Evolutionary conservation across 2,888 invertebrate species (phyloP).

Genomic region (Mayetiola destructor): DNA sequence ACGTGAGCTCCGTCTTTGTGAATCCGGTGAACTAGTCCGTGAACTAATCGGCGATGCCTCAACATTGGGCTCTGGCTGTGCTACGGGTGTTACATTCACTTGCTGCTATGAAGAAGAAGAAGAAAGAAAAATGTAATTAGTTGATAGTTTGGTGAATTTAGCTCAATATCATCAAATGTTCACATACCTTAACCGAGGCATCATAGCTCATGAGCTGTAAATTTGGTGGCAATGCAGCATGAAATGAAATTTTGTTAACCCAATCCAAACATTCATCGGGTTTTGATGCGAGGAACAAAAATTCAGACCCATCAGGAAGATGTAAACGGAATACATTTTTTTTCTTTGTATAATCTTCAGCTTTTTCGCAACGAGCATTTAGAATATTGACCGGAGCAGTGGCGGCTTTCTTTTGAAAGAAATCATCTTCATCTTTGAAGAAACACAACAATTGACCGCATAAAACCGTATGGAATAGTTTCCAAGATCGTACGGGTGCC

Average conservation of each 20-base stretch:
- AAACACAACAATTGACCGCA: conserved; percentile 95
- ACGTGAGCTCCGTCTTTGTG: conserved; percentile 32
- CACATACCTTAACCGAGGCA: conserved; percentile 47
- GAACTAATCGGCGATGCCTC: conserved; percentile 40
- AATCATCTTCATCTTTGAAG: conserved; percentile 90
- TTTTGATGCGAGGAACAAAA: conserved; percentile 65
- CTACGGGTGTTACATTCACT: conserved; percentile 33
- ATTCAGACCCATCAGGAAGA: conserved; percentile 84
- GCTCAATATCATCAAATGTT: no score
- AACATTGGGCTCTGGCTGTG: conserved; percentile 28
- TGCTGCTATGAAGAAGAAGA: conserved; percentile 28
- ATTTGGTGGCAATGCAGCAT: conserved; percentile 79
- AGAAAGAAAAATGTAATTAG: neutral
- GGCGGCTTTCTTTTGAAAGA: conserved; percentile 73
- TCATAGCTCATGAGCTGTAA: conserved; percentile 76
- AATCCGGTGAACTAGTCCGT: conserved; percentile 41
- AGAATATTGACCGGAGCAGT: conserved; percentile 69
- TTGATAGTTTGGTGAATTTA: no score
- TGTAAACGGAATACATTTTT: conserved; percentile 82
- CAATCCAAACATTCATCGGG: conserved; percentile 71
- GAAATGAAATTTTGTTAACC: conserved; percentile 85
- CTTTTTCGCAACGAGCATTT: conserved; percentile 68
- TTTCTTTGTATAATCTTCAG: conserved; percentile 89
- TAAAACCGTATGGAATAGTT: conserved; percentile 82
- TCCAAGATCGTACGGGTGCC: conserved; percentile 92